Conservation (phyloP, 2,797 vertebrate species). For the Lepidocolaptes lacrymiger region DNA sequence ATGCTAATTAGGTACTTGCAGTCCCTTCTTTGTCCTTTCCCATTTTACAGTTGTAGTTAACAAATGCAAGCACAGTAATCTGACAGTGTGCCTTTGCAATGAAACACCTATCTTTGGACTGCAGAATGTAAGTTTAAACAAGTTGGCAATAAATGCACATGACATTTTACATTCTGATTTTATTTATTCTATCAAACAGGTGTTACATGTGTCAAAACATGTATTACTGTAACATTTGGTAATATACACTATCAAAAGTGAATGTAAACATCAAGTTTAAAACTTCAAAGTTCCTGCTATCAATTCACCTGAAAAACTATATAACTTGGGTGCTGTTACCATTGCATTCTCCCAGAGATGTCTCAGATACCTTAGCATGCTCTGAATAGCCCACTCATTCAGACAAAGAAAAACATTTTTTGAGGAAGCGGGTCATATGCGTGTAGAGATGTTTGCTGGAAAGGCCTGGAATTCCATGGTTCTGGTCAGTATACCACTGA, state of each 20-base stretch:
- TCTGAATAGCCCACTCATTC: constrained; percentile 23
- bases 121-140: not conserved
- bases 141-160: not conserved
- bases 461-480: constrained; percentile 86
- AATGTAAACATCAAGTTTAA: constrained; percentile 59
- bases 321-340: not conserved
- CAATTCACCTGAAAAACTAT: constrained; percentile 19
- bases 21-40: constrained; percentile 15
- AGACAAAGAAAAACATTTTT: constrained; percentile 86
- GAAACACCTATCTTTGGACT: not conserved
- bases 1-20: not conserved
- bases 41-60: not conserved
- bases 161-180: constrained; percentile 54
- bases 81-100: not conserved
- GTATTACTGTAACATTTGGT: constrained; percentile 7
- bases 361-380: not conserved
- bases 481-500: constrained; percentile 97
- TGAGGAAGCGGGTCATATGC: constrained; percentile 94
- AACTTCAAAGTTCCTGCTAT: constrained; percentile 3
- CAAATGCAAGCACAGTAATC: not conserved
- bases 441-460: constrained; percentile 87
- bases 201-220: constrained; percentile 6
- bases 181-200: constrained; percentile 60
- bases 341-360: not conserved
- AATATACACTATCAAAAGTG: constrained; percentile 16